phyloP scores from a whole-genome alignment of 2,113 vertebrate species.

The Cheilinus undulatus region DNA sequence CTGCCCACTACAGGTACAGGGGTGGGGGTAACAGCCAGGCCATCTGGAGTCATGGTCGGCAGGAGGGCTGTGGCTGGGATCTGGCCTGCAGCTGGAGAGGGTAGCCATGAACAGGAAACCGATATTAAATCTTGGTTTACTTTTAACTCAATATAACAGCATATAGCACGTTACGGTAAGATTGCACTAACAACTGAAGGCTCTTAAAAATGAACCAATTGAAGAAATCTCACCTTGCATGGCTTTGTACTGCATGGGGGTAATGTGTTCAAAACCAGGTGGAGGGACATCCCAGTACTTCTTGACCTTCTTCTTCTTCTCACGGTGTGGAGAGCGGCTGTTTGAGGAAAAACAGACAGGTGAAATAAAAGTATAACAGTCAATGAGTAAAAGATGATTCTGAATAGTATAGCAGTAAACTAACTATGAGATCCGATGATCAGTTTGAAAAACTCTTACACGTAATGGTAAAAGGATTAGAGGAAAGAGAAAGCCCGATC shows the following conservation, averaged over 20 bases:
- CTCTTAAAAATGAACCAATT: neutral
- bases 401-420: conserved; percentile 21
- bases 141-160: neutral
- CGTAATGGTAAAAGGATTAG: neutral
- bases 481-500: conserved; percentile 29
- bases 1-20: conserved; percentile 94
- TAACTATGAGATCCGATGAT: neutral
- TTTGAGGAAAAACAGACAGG: conserved; percentile 22
- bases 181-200: neutral
- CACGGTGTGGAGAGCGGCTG: conserved; percentile 90
- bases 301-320: conserved; percentile 94
- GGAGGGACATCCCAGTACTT: conserved; percentile 96
- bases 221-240: conserved; percentile 88
- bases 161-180: neutral
- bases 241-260: conserved; percentile 96
- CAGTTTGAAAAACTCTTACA: conserved; percentile 2
- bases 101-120: conserved; percentile 2
- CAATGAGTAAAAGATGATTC: neutral
- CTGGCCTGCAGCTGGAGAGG: conserved; percentile 89
- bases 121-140: no score
- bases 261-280: conserved; percentile 93
- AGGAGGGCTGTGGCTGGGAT: conserved; percentile 93
- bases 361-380: neutral
- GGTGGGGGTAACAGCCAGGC: conserved; percentile 91
- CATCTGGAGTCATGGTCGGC: conserved; percentile 93